A percentile compares a stretch with the other conserved stretches of the same genome.
Conservation (phyloP, 2,888 invertebrate species). For the Drosophila lacicola region DNA sequence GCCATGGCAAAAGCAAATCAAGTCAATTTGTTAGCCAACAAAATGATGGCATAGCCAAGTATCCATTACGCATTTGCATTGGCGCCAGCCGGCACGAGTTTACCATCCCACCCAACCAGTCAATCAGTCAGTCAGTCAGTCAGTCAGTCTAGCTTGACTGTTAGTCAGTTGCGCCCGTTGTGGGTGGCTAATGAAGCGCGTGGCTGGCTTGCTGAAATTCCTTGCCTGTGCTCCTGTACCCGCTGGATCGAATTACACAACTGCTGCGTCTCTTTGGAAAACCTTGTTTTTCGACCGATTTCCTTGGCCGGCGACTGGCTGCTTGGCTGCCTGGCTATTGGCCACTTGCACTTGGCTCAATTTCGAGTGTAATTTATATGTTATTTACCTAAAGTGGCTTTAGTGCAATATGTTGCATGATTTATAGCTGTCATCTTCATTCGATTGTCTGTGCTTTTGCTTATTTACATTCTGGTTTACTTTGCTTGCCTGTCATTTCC, state of each 20-base stretch:
- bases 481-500: conserved; percentile 36
- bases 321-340: neutral
- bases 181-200: conserved; percentile 63
- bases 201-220: conserved; percentile 32
- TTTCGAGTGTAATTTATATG: conserved; percentile 74
- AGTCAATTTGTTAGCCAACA: conserved; percentile 68
- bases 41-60: conserved; percentile 52
- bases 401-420: conserved; percentile 75
- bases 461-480: conserved; percentile 53
- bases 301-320: conserved; percentile 10
- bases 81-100: conserved; percentile 35
- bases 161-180: conserved; percentile 15
- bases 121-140: conserved; percentile 1
- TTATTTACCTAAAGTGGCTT: conserved; percentile 65
- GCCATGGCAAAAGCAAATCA: conserved; percentile 56
- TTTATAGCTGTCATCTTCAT: conserved; percentile 65
- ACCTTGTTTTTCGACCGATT: conserved; percentile 40
- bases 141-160: neutral
- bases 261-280: conserved; percentile 28
- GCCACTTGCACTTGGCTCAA: conserved; percentile 65
- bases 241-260: conserved; percentile 52
- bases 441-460: conserved; percentile 48
- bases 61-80: conserved; percentile 76
- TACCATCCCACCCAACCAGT: neutral
- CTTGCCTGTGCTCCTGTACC: conserved; percentile 20